Evolutionary conservation across 2,888 invertebrate genomes (phyloP), one percentile per base, ranked within the genome.

Genomic region (Caenorhabditis angaria): DNA sequence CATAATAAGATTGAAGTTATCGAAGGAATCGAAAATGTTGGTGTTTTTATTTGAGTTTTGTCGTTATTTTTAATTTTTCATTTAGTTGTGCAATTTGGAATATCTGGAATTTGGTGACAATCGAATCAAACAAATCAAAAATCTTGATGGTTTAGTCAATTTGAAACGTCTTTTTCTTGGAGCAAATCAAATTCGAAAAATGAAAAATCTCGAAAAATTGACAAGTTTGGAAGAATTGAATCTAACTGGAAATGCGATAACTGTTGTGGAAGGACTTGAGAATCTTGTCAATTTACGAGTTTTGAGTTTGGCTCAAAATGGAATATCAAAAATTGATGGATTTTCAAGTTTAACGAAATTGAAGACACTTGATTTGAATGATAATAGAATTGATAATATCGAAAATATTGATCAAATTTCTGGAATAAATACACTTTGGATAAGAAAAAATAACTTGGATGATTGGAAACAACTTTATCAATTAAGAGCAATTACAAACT

Each of bases 21-120:
- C 10, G 84, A 89, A 63, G 88, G 89, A 22, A 77, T 90, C 12
- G 87, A 88, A 20, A 65, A 69, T 93, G 90, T 97, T 58, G 91
- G 61, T 51, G 18, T 14, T 28, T 48, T 47, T 27, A 27, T 35
- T 51, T 58, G 27, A 35, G 24, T n/a, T n/a, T n/a, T n/a, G n/a
- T n/a, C n/a, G n/a, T n/a, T n/a, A n/a, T n/a, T n/a, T n/a, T n/a
- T n/a, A n/a, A 14, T 14, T n/a, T 20, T 28, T 53, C 27, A 65
- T 82, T 22, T 61, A 83, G 82, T 55, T 71, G 29, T 67, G 91
- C 0, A 92, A 93, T 65, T 89, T 99, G 56, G 92, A 92, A 54
- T 90, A 94, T 88, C 89, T 99, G 12, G 99, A 99, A 88, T 89
- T 99, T 63, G 99, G 97, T 0, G 95, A 96, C 82, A 99, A 99